phyloP scores from a whole-genome alignment of 35 echinoderm and acorn worm species.

The Heliocidaris tuberculata region DNA sequence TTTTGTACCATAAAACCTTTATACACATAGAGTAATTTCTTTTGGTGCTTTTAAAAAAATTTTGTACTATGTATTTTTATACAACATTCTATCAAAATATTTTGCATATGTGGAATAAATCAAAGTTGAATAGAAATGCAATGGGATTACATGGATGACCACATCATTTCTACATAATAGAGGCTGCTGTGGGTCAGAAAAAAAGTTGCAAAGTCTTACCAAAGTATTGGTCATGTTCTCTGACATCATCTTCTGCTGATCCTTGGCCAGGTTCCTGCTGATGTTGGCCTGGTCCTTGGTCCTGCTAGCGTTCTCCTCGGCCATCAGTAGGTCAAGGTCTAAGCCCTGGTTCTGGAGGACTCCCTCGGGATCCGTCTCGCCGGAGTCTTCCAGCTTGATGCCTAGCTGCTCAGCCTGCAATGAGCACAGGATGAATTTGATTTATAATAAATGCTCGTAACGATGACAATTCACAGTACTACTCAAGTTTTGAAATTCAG shows the following conservation, averaged over 20 bases:
- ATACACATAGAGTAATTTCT: not conserved
- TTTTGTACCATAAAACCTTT: too few relatives aligned
- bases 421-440: not conserved
- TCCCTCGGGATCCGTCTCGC: constrained; percentile 47
- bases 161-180: too few relatives aligned
- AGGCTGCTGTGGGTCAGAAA: too few relatives aligned
- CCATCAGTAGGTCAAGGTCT: constrained; percentile 68
- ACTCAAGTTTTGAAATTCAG: too few relatives aligned
- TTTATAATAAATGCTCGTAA: too few relatives aligned
- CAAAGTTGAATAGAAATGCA: too few relatives aligned
- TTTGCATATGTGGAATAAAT: too few relatives aligned
- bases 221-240: constrained; percentile 79
- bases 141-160: too few relatives aligned
- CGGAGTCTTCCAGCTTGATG: constrained; percentile 50
- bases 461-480: too few relatives aligned
- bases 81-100: too few relatives aligned
- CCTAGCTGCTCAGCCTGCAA: constrained; percentile 72
- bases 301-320: constrained; percentile 76
- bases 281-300: constrained; percentile 68
- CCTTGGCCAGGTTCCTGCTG: constrained; percentile 57
- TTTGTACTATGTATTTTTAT: too few relatives aligned
- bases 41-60: too few relatives aligned
- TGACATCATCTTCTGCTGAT: constrained; percentile 79
- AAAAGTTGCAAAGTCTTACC: constrained; percentile 50
- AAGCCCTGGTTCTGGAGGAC: constrained; percentile 71